Base-by-base conservation (phyloP, 2,797 vertebrate genomes). In the Discoglossus pictus region DNA sequence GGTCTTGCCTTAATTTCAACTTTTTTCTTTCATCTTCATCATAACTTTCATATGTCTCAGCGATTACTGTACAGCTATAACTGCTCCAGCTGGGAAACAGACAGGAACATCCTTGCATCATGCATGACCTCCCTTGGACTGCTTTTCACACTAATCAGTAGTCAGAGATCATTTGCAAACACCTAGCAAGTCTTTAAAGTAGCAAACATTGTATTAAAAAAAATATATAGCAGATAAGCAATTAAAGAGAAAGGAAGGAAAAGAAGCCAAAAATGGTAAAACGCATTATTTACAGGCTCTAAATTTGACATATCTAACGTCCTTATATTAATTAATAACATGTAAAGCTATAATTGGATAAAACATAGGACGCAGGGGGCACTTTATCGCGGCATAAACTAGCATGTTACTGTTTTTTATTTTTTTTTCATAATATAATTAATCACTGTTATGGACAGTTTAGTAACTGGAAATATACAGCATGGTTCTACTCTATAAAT, bases 61-160 rank as follows among this genome's bases (percentile, higher is more conserved):
- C 59, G 20, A 40, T 7, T 1, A 17, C 25, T 35, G 18, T 60
- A 60, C 15, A 0, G 3, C 17, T 7, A 23, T 25, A 34, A 25
- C 1, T 50, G 4, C 8, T 68, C 9, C 8, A 27, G 4, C 5
- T 13, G 25, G 20, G 11, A 8, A 1, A 66, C 10, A 60, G 24
- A 2, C 1, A 47, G 18, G 23, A 6, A 7, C 6, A 61, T 1
- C 15, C 0, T 0, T 0, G 13, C 0, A 2, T 1, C 2, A 2
- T 3, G 17, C 46, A 25, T 24, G 46, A 24, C 13, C 46, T n/a
- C 15, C 61, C 25, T 15, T 13, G 24, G 40, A 55, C 15, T 53
- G 17, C 1, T 9, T 1, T 35, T 60, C 39, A 59, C 3, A 2
- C 31, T 53, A 51, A 70, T 40, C 12, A 66, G 54, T 11, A 44